These are phyloP conservation scores for Fopius arisanus DNA, from an alignment of 1,140 invertebrate species.

Conservation along the genomic window DNA sequence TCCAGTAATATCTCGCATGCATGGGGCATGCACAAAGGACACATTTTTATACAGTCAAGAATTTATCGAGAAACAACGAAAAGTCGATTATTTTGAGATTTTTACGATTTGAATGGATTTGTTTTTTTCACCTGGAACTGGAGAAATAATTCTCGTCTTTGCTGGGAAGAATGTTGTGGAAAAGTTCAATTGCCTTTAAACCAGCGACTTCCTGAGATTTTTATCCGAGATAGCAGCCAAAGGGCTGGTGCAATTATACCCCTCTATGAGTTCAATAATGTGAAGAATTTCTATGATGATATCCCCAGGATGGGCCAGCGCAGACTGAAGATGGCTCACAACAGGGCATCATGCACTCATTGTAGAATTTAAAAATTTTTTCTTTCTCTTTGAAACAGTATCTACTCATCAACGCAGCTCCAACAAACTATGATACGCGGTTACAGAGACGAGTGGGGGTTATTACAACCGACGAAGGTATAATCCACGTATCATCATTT, in stretches of 20 bases:
- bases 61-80: too few species aligned
- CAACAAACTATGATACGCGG: neutral
- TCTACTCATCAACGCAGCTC: neutral
- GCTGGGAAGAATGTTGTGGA: too few species aligned
- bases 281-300: constrained; percentile 21
- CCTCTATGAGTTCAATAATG: constrained; percentile 18
- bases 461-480: constrained; percentile 20
- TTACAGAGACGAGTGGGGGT: constrained; percentile 13
- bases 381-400: neutral
- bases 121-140: too few species aligned
- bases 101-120: too few species aligned
- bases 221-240: neutral
- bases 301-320: constrained; percentile 4
- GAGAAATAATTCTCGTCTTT: too few species aligned
- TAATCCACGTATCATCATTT: constrained; percentile 34
- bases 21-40: neutral
- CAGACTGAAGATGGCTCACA: neutral
- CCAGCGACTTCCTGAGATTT: neutral
- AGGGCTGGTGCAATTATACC: constrained; percentile 19
- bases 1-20: neutral
- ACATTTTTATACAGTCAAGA: neutral
- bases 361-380: neutral
- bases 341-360: neutral
- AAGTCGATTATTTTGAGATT: too few species aligned
- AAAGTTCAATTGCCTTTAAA: too few species aligned